Base-by-base conservation (phyloP, 2,113 vertebrate species). In the Channa argus region DNA sequence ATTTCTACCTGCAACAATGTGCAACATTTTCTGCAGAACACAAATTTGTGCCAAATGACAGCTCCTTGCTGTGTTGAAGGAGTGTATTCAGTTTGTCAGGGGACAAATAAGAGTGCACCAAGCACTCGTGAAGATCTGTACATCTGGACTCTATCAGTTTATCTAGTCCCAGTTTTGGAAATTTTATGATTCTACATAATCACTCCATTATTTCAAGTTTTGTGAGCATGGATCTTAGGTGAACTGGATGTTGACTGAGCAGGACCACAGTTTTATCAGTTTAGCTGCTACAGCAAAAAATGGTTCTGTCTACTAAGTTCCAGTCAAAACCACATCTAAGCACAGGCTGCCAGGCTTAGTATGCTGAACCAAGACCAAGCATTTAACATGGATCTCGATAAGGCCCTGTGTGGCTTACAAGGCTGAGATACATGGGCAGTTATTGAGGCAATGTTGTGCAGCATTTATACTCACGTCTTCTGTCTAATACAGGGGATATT, bases 1-100 rank as follows among this genome's bases (percentile, higher is more conserved):
- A 84, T 83, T 56, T 84, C 76, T 65, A 60, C 83, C 90, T 90
- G 85, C 88, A 87, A 81, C 80, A 2, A 71, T 89, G 88, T 92
- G 92, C 90, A 91, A 91, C 69, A 44, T 74, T 86, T 74, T 82
- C 63, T 60, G 63, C 33, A 72, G 56, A 81, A 81, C 70, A 69
- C 84, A 66, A 53, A 80, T 60, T 41, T 70, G 79, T 79, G 83
- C 68, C 82, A 71, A 46, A 49, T 41, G 70, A 24, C 60, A 3
- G 13, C 55, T 77, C 36, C 39, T 7, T 66, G 67, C 52, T 62
- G 39, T 1, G 11, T 49, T 13, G 34, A 44, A 61, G 43, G 61
- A 64, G n/a, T 41, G 13, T 63, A 46, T 56, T 71, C 53, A 71
- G 68, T 70, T 80, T 66, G 34, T 62, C 44, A 44, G 72, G 74